Percentiles rank a stretch among this genome's conserved stretches.
These are phyloP conservation scores for Sterrhoptilus dennistouni DNA, from an alignment of 2,113 vertebrate species.

Conservation along the genomic window DNA sequence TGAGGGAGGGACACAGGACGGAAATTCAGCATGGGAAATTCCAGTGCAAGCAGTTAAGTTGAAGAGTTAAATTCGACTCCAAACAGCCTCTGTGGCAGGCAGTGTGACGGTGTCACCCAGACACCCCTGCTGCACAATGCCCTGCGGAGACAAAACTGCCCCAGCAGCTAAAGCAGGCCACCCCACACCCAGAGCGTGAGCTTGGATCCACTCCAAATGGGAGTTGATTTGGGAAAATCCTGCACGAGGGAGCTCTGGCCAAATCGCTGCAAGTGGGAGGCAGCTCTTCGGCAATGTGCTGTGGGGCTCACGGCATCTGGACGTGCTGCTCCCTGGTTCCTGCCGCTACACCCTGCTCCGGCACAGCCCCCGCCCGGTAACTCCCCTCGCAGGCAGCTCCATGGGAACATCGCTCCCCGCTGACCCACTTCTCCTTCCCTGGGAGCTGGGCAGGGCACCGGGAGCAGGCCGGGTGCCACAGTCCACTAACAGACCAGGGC, in stretches of 20 bases:
- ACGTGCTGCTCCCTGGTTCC: rapidly evolving
- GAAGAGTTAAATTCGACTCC: not conserved
- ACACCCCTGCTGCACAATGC: not conserved
- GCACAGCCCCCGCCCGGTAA: rapidly evolving
- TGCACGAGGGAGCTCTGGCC: not conserved
- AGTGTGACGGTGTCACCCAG: not conserved
- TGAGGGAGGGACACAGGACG: not conserved
- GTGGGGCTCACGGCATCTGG: not conserved
- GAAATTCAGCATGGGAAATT: conserved; percentile 23
- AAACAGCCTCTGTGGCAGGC: not conserved
- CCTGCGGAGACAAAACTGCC: not conserved
- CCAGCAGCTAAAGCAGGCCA: not conserved
- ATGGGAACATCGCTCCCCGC: rapidly evolving
- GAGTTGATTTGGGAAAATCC: not conserved
- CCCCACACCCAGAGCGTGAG: not conserved
- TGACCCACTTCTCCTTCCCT: rapidly evolving
- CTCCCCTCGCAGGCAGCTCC: not conserved
- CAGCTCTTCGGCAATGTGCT: not conserved
- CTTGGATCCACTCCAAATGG: not conserved
- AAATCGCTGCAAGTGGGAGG: not conserved
- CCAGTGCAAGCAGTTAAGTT: not conserved
- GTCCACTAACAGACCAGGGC: not conserved
- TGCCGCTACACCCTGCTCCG: not conserved
- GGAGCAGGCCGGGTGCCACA: not conserved
- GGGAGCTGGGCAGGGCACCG: not conserved